Conservation (phyloP, 2,797 vertebrate species). For the Kryptopterus vitreolus region DNA sequence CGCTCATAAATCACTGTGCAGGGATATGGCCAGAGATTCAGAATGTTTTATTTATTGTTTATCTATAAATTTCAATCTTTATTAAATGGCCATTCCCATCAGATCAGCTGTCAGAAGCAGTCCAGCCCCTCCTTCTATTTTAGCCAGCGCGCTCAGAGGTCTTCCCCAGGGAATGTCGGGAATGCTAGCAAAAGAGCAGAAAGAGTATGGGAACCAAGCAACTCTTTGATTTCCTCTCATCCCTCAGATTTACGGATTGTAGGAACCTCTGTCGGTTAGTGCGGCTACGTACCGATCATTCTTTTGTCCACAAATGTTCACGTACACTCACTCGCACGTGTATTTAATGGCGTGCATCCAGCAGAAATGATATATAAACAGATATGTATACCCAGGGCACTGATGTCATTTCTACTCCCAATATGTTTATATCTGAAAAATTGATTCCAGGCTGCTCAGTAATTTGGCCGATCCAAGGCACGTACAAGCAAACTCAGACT, state of each 20-base stretch:
- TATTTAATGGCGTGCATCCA: neutral
- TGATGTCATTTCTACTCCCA: neutral
- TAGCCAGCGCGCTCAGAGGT: slow-evolving; percentile 6
- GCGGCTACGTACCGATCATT: neutral
- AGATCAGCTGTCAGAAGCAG: slow-evolving; percentile 38
- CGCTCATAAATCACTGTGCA: neutral
- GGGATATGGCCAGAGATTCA: neutral
- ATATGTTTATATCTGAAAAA: neutral
- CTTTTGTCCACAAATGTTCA: neutral
- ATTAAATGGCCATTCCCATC: slow-evolving; percentile 27
- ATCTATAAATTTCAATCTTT: slow-evolving; percentile 1
- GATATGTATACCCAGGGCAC: neutral
- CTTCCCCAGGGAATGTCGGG: slow-evolving; percentile 42
- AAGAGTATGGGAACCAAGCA: slow-evolving; percentile 49
- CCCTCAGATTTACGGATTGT: neutral
- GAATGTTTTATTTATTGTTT: slow-evolving; percentile 20
- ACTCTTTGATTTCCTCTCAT: slow-evolving; percentile 35
- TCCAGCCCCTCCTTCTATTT: neutral
- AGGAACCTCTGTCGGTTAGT: neutral
- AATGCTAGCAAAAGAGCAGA: slow-evolving; percentile 37
- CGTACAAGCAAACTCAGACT: neutral
- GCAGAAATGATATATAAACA: neutral
- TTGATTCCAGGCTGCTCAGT: neutral
- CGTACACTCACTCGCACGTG: neutral
- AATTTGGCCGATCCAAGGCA: neutral